Percentiles rank a stretch among this genome's conserved stretches.
Conservation (phyloP, 2,888 invertebrate genomes). For the Pimpla rufipes region DNA sequence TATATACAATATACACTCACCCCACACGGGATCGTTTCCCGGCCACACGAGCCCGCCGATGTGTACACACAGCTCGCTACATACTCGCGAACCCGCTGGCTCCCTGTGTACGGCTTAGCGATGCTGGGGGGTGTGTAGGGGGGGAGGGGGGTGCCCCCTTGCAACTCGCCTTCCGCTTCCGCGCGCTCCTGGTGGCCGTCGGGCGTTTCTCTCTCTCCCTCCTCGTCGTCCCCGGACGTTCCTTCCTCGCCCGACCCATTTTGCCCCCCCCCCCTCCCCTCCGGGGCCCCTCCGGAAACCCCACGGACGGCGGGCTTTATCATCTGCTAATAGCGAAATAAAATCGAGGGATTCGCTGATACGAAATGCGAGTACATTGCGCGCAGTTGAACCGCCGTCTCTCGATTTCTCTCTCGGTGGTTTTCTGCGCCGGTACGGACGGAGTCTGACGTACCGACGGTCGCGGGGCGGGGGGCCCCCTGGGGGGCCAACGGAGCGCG, state of each 20-base stretch:
- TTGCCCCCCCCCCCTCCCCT: slow-evolving; percentile 34
- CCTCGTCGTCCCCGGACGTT: slow-evolving; percentile 39
- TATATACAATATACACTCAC: not conserved
- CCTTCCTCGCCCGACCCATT: slow-evolving; percentile 55
- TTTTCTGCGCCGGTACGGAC: too few species aligned
- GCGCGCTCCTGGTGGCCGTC: not conserved
- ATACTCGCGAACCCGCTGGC: slow-evolving; percentile 36
- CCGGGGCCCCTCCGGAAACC: slow-evolving; percentile 21
- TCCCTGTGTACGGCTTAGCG: slow-evolving; percentile 16
- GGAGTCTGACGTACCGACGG: too few species aligned
- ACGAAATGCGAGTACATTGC: slow-evolving; percentile 48
- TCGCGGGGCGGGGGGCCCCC: not conserved
- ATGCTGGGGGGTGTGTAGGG: too few species aligned
- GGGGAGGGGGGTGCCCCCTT: too few species aligned
- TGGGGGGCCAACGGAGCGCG: slow-evolving; percentile 49
- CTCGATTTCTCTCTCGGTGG: not conserved
- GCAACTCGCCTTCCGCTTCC: not conserved
- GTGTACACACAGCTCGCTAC: slow-evolving; percentile 32
- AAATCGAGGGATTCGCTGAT: slow-evolving; percentile 66
- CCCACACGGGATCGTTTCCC: slow-evolving; percentile 44
- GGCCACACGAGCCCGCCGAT: slow-evolving; percentile 22
- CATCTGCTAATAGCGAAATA: slow-evolving; percentile 79
- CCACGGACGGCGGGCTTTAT: slow-evolving; percentile 72
- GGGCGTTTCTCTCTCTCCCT: not conserved
- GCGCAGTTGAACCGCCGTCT: not conserved